phyloP scores from a whole-genome alignment of 2,888 invertebrate species.

The Leptinotarsa juncta region DNA sequence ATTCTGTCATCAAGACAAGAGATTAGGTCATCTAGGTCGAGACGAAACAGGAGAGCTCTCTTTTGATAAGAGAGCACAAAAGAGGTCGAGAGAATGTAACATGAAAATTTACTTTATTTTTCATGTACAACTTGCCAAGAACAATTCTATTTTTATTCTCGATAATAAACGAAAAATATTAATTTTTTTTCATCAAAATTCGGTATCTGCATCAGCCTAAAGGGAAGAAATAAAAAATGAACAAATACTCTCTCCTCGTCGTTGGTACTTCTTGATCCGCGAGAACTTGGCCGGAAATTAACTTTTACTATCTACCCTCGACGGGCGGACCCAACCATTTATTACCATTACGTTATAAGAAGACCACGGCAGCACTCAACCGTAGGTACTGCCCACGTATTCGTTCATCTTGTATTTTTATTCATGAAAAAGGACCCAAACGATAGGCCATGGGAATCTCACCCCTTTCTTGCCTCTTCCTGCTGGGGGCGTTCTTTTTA shows the following conservation, averaged over 20 bases:
- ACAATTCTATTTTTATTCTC: too few relatives aligned
- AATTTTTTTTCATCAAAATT: too few relatives aligned
- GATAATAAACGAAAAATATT: too few relatives aligned
- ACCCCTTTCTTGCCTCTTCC: slow-evolving; percentile 24
- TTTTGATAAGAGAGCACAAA: too few relatives aligned
- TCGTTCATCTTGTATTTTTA: slow-evolving; percentile 20
- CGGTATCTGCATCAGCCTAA: too few relatives aligned
- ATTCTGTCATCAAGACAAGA: too few relatives aligned
- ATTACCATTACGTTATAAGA: slow-evolving; percentile 46
- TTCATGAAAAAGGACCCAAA: slow-evolving; percentile 26
- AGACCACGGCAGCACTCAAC: slow-evolving; percentile 36
- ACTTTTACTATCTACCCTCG: slow-evolving; percentile 56
- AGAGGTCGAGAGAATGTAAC: too few relatives aligned
- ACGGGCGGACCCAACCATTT: slow-evolving; percentile 51
- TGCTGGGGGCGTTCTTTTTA: slow-evolving; percentile 19
- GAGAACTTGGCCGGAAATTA: slow-evolving; percentile 55
- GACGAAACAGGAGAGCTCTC: too few relatives aligned
- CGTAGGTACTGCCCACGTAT: slow-evolving; percentile 40
- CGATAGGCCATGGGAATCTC: slow-evolving; percentile 31
- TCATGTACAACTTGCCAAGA: too few relatives aligned
- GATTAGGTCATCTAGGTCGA: too few relatives aligned
- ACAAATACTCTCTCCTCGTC: background rate
- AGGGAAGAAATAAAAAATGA: too few relatives aligned
- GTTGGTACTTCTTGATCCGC: slow-evolving; percentile 33
- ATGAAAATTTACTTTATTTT: too few relatives aligned